These are phyloP conservation scores for Rhynchotus rufescens DNA, from an alignment of 2,797 vertebrate genomes.

Conservation along the genomic window DNA sequence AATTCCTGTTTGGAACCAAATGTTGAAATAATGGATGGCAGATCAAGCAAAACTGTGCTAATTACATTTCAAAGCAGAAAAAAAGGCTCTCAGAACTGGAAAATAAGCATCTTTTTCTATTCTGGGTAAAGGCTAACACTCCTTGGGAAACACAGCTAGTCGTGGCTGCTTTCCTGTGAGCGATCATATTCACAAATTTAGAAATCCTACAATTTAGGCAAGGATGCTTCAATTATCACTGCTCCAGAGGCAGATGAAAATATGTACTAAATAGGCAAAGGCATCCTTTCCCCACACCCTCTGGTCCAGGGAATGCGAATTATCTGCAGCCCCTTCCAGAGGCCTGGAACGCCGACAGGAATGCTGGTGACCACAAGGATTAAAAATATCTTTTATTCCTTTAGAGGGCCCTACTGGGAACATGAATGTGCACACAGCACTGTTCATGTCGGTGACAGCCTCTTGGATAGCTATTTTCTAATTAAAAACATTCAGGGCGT, in stretches of 20 bases:
- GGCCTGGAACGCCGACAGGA: slow-evolving; percentile 11
- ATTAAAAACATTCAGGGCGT: background rate
- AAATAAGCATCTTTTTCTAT: background rate
- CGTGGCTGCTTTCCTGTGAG: background rate
- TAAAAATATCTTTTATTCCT: slow-evolving; percentile 60
- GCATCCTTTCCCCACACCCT: slow-evolving; percentile 1
- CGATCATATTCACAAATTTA: background rate
- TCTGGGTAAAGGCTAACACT: background rate
- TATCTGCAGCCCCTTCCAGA: slow-evolving; percentile 14
- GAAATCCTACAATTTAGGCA: background rate
- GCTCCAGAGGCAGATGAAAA: background rate
- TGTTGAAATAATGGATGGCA: background rate
- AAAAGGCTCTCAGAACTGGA: background rate
- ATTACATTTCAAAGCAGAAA: background rate
- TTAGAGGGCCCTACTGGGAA: background rate
- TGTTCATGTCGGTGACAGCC: background rate
- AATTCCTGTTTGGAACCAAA: background rate
- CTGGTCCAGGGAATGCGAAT: background rate
- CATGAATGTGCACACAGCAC: background rate
- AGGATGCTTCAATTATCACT: background rate
- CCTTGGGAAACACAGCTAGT: background rate
- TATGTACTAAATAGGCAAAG: slow-evolving; percentile 2
- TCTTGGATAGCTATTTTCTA: background rate
- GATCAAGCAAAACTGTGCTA: background rate
- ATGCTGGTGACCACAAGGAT: background rate